Conservation (phyloP, 1,140 invertebrate species). For the Dermatophagoides farinae region DNA sequence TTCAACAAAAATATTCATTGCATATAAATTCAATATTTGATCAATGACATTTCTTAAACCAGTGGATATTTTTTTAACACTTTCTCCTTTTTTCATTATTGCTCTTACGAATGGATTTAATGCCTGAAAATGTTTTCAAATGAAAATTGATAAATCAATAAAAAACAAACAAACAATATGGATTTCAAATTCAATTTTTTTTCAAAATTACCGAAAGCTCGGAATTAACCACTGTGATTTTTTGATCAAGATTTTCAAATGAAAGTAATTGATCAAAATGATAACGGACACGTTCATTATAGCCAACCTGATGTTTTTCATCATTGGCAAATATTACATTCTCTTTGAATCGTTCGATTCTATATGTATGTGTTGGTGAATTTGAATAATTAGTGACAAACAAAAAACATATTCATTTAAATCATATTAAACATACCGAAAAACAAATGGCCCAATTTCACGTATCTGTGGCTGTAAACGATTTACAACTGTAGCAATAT, state of each 20-base stretch:
- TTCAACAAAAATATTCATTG: conserved; percentile 1
- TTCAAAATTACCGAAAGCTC: not conserved
- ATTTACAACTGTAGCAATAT: too few relatives aligned
- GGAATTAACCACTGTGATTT: not conserved
- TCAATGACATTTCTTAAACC: not conserved
- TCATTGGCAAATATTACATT: not conserved
- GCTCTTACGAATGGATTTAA: not conserved
- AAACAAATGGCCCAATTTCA: not conserved
- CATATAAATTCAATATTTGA: conserved; percentile 1
- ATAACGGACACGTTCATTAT: not conserved
- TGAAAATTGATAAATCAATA: too few relatives aligned
- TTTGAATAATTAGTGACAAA: not conserved
- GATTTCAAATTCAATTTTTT: not conserved
- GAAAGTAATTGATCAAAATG: conserved; percentile 8
- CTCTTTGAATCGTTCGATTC: conserved; percentile 4
- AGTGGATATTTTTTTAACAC: not conserved
- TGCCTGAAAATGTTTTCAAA: not conserved
- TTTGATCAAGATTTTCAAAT: not conserved
- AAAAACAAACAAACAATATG: not conserved
- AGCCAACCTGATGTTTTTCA: not conserved
- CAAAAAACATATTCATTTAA: not conserved
- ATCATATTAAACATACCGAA: not conserved
- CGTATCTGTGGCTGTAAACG: not conserved
- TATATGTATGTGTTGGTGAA: not conserved
- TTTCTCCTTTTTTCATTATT: not conserved